Evolutionary conservation across 1,140 invertebrate genomes (phyloP).

Genomic region (Lasioglossum albipes): DNA sequence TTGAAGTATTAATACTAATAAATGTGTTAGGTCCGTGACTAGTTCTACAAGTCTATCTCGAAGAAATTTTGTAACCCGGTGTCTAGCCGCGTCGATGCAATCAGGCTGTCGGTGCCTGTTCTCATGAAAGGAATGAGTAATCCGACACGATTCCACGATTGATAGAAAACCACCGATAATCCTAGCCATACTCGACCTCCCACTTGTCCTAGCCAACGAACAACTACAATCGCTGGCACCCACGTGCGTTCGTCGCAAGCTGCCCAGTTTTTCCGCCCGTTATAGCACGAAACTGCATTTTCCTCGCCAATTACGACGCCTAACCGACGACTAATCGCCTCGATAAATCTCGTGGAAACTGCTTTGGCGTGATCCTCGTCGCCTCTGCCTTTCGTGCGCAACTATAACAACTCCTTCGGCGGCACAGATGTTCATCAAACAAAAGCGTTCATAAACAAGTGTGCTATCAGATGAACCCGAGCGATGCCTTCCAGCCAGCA

Average conservation of each 20-base stretch:
- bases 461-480: not conserved
- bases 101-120: no score
- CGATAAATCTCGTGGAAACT: slow-evolving; percentile 37
- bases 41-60: no score
- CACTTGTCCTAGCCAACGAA: not conserved
- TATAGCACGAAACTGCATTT: slow-evolving; percentile 9
- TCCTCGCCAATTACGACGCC: slow-evolving; percentile 35
- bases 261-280: slow-evolving; percentile 20
- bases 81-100: no score
- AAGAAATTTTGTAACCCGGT: no score
- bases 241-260: slow-evolving; percentile 12
- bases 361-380: not conserved
- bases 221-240: slow-evolving; percentile 20
- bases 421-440: not conserved
- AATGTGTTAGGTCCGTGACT: no score
- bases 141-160: no score
- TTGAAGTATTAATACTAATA: no score
- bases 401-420: no score
- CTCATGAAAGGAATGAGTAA: no score
- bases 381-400: not conserved
- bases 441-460: no score
- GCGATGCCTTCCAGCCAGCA: no score
- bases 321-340: slow-evolving; percentile 20
- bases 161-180: no score
- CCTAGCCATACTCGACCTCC: not conserved